phyloP scores from a whole-genome alignment of 1,140 invertebrate genomes.

The Euglossa dilemma region DNA sequence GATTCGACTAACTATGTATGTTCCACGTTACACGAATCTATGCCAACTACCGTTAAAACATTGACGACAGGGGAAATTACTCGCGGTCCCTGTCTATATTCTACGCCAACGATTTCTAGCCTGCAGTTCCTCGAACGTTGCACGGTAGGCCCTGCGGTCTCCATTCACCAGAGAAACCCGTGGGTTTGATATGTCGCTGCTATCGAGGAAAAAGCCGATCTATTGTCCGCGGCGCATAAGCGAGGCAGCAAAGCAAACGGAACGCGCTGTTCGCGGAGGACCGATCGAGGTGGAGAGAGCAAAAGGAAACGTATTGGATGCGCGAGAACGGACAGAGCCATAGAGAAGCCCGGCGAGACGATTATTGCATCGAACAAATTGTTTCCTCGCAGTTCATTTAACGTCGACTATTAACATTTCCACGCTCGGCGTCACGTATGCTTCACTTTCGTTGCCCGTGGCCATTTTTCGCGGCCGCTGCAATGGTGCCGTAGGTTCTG shows the following conservation, averaged over 20 bases:
- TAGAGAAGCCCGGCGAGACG: background rate
- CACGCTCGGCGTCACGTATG: too few relatives aligned
- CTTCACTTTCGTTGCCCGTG: background rate
- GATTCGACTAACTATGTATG: background rate
- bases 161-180: conserved; percentile 43
- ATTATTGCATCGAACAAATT: conserved; percentile 9
- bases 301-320: conserved; percentile 29
- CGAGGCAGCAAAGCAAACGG: background rate
- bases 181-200: conserved; percentile 8
- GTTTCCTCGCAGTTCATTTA: conserved; percentile 1
- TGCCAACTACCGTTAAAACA: background rate
- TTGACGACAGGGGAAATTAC: conserved; percentile 1
- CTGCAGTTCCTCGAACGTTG: background rate
- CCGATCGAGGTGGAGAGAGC: background rate
- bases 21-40: conserved; percentile 1
- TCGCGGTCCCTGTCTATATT: background rate
- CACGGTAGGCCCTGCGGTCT: too few relatives aligned
- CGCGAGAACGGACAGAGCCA: background rate
- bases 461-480: too few relatives aligned
- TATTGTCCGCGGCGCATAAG: conserved; percentile 20
- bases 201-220: conserved; percentile 10
- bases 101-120: background rate
- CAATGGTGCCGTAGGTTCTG: too few relatives aligned
- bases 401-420: background rate
- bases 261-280: background rate